Evolutionary conservation across 2,888 invertebrate genomes (phyloP), one percentile per base, ranked within the genome.

Genomic region (Melinaea marsaeus): DNA sequence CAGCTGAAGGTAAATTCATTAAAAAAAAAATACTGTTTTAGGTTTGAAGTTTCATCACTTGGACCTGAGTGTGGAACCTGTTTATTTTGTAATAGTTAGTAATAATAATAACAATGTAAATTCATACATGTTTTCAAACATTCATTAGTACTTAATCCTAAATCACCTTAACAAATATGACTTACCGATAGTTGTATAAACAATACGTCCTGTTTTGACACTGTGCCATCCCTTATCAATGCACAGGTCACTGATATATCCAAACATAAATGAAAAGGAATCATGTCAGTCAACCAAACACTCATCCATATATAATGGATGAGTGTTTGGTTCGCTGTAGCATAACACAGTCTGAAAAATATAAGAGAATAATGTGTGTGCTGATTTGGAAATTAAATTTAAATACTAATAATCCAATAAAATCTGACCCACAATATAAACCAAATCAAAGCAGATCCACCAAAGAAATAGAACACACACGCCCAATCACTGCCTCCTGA

Each of bases 381-480:
- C 34, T 5, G 34, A 37, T 34, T 34, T 7, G 7, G 57, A 9
- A n/a, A 58, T 22, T 22, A 22, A 1, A 22, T 22, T 22, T 22
- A 22, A 22, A 2, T 48, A 13, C 11, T 51, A 55, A 42, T 11
- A 33, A 7, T 32, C 11, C 13, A 45, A 55, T 9, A n/a, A 37
- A 13, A 3, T 56, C 74, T 72, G 65, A 78, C 72, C 81, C 83
- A 87, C 2, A 81, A 66, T 3, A 84, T 59, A 68, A 81, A 86
- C 86, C 86, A 89, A 7, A 85, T 6, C 2, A 86, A 65, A 22
- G 85, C 86, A n/a, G 84, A 69, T 0, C 69, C 71, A 32, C 88
- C 89, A 72, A 88, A 89, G 46, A 88, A 73, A 67, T 90, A 91
- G 70, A 90, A 91, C 0, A 90, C 86, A 45, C 80, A 76, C 0